Conservation (phyloP, 1,140 invertebrate genomes). For the Eriocheir sinensis region DNA sequence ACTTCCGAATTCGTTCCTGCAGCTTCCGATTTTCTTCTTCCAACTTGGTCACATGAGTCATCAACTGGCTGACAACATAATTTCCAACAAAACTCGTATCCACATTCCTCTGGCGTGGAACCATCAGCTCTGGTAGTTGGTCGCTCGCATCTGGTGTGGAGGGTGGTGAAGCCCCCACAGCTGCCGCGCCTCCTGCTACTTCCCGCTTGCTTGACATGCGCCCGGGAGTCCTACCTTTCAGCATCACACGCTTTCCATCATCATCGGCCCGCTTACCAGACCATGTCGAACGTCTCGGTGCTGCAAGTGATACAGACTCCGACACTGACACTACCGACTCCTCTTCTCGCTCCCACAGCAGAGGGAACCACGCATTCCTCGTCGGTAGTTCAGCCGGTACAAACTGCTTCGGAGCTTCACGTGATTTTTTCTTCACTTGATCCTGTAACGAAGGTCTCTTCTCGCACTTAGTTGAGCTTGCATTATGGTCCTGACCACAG, state of each 20-base stretch:
- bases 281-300: neutral
- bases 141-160: no score
- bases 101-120: no score
- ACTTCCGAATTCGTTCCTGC: neutral
- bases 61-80: no score
- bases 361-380: constrained; percentile 9
- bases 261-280: neutral
- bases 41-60: neutral
- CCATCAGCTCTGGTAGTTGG: no score
- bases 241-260: neutral
- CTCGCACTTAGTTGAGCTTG: neutral
- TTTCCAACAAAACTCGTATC: no score
- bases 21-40: neutral
- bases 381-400: neutral
- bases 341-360: neutral
- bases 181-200: neutral
- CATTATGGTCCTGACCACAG: neutral
- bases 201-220: neutral
- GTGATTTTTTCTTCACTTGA: neutral
- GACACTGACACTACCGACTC: neutral
- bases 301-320: neutral
- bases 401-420: neutral
- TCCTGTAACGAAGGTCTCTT: neutral
- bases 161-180: no score
- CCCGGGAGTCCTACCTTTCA: neutral